These are phyloP conservation scores for Sicus ferrugineus DNA, from an alignment of 2,888 invertebrate genomes.

Conservation along the genomic window DNA sequence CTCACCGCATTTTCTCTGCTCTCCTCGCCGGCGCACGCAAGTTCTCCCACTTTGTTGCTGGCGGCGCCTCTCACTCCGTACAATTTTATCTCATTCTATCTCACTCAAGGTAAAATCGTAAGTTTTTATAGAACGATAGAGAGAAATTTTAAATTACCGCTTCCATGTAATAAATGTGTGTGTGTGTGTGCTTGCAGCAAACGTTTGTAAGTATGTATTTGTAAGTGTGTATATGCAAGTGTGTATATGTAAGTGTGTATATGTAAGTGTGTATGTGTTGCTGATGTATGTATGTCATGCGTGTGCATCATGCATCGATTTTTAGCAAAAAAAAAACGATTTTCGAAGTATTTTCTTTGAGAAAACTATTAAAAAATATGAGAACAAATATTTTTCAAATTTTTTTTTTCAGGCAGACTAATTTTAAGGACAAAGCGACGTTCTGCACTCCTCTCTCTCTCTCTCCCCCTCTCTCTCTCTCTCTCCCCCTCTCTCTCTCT, in stretches of 20 bases:
- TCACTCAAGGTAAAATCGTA: background rate
- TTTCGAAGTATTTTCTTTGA: background rate
- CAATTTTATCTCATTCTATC: background rate
- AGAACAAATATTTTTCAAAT: background rate
- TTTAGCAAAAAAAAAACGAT: background rate
- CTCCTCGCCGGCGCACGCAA: constrained; percentile 29
- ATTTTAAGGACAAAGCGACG: too few species aligned
- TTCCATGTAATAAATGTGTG: constrained; percentile 10
- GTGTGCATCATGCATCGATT: too few species aligned
- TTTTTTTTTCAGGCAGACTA: background rate
- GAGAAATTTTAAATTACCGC: background rate
- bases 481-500: background rate
- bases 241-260: constrained; percentile 28
- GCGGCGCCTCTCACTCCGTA: constrained; percentile 1
- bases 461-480: background rate
- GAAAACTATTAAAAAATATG: too few species aligned
- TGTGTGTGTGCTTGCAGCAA: constrained; percentile 23
- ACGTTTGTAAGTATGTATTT: background rate
- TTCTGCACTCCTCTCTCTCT: background rate
- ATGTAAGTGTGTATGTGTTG: constrained; percentile 35
- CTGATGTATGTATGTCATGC: constrained; percentile 21
- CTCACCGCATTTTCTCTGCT: background rate
- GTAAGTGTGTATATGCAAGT: constrained; percentile 5
- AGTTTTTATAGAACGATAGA: constrained; percentile 4
- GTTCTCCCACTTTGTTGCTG: too few species aligned